Evolutionary conservation across 2,113 vertebrate species (phyloP).

Genomic region (Diadophis punctatus): DNA sequence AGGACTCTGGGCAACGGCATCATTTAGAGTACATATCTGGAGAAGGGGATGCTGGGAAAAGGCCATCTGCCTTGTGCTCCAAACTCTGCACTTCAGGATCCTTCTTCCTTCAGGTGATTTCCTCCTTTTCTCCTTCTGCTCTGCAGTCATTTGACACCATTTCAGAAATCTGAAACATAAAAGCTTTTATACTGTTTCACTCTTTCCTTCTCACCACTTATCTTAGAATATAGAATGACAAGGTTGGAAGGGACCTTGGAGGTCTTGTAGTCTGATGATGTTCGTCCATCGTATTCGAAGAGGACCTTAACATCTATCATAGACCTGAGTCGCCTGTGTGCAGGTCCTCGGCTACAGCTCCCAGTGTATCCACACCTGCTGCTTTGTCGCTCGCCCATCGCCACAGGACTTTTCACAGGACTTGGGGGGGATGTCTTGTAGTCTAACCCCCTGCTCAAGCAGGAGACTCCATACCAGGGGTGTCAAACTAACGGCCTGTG

Average conservation of each 20-base stretch:
- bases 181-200: neutral
- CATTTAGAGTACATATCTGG: neutral
- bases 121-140: neutral
- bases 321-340: no score
- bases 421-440: no score
- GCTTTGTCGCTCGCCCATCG: no score
- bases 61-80: neutral
- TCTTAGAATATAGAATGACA: neutral
- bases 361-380: no score
- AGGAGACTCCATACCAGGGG: neutral
- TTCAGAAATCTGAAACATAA: neutral
- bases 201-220: neutral
- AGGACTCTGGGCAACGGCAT: neutral
- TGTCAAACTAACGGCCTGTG: no score
- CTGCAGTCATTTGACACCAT: neutral
- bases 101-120: neutral
- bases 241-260: neutral
- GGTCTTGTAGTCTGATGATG: no score
- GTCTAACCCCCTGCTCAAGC: neutral
- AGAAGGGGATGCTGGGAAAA: neutral
- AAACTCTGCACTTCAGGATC: neutral
- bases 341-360: no score
- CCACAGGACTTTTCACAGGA: no score
- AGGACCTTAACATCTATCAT: no score
- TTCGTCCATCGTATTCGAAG: no score